A percentile compares a stretch with the other conserved stretches of the same genome.
These are phyloP conservation scores for Tangachromis dhanisi DNA, from an alignment of 2,113 vertebrate genomes.

Conservation along the genomic window DNA sequence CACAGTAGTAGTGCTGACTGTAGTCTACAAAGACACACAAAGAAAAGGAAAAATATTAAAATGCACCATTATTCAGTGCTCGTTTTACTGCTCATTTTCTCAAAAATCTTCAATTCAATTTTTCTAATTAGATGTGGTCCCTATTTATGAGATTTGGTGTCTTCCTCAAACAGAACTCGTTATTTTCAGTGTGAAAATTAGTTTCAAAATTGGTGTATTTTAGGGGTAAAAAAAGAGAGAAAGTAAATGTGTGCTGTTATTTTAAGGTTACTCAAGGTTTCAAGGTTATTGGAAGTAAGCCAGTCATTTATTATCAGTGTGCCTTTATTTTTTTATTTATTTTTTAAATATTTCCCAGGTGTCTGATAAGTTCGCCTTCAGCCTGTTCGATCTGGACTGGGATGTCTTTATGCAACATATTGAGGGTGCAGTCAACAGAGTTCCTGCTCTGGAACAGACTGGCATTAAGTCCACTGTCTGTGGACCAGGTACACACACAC, in stretches of 20 bases:
- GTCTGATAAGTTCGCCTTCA: constrained; percentile 88
- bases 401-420: constrained; percentile 92
- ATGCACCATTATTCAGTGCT: background rate
- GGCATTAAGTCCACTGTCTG: constrained; percentile 97
- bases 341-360: constrained; percentile 69
- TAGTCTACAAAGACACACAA: background rate
- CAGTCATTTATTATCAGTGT: background rate
- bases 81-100: background rate
- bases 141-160: background rate
- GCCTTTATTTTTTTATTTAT: background rate
- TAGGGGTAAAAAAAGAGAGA: background rate
- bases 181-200: background rate
- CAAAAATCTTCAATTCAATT: background rate
- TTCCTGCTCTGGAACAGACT: constrained; percentile 83
- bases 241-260: background rate
- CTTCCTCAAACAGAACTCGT: background rate
- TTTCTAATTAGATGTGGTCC: background rate
- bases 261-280: background rate
- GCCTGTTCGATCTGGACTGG: constrained; percentile 96
- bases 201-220: background rate
- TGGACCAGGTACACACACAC: constrained; percentile 78
- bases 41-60: background rate
- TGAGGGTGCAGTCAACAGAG: constrained; percentile 85
- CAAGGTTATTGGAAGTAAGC: background rate
- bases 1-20: background rate